These are phyloP conservation scores for Hesperophylax magnus DNA, from an alignment of 1,140 invertebrate species.

Conservation along the genomic window DNA sequence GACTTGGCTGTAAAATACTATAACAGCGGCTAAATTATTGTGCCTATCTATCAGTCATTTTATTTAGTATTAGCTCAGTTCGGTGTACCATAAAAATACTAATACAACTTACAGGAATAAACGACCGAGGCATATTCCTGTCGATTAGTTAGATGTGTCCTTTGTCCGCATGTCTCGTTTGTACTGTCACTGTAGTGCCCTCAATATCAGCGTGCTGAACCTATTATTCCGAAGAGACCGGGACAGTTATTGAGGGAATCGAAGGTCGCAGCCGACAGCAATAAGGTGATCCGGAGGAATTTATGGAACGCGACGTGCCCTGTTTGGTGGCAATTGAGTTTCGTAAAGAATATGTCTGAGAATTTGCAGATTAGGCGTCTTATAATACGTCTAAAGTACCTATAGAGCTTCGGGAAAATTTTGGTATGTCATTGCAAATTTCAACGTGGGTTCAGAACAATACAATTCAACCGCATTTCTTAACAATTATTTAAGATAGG, in stretches of 20 bases:
- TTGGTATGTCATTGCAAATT: too few relatives aligned
- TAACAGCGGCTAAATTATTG: too few relatives aligned
- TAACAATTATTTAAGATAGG: too few relatives aligned
- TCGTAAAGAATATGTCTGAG: not conserved
- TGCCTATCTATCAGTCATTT: too few relatives aligned
- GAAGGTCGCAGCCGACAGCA: conserved; percentile 28
- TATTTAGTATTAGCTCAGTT: too few relatives aligned
- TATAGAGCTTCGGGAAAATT: too few relatives aligned
- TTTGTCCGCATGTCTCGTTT: not conserved
- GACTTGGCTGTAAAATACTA: too few relatives aligned
- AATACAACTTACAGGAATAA: not conserved
- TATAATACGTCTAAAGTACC: too few relatives aligned
- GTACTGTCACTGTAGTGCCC: not conserved
- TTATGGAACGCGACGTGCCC: not conserved
- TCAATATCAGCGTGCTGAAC: not conserved
- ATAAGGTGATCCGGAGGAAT: conserved; percentile 3
- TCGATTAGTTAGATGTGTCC: conserved; percentile 12
- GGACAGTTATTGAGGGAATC: conserved; percentile 14
- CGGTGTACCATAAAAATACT: too few relatives aligned
- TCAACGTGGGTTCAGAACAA: too few relatives aligned
- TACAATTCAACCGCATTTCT: too few relatives aligned
- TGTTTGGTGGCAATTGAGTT: not conserved
- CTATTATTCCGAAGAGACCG: not conserved
- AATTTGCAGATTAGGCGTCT: not conserved
- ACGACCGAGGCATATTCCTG: not conserved